A percentile compares a stretch with the other conserved stretches of the same genome.
These are phyloP conservation scores for Halictus ligatus DNA, from an alignment of 2,888 invertebrate genomes.

Conservation along the genomic window DNA sequence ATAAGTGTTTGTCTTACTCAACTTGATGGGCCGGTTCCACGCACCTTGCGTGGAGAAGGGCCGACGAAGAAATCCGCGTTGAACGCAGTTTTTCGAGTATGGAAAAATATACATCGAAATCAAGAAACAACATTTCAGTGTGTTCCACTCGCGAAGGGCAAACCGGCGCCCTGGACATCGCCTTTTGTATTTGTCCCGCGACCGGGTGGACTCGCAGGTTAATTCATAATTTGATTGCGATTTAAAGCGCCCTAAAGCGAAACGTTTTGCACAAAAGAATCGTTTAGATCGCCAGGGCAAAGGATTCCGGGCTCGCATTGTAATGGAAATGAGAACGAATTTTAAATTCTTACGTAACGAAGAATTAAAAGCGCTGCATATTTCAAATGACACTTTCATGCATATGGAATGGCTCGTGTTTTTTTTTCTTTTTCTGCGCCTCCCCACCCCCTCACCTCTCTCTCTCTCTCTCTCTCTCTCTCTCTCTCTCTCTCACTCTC, in stretches of 20 bases:
- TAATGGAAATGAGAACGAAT: constrained; percentile 1
- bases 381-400: constrained; percentile 10
- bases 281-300: background rate
- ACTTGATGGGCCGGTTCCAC: too few relatives aligned
- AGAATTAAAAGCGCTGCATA: constrained; percentile 5
- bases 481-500: background rate
- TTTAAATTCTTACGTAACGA: constrained; percentile 10
- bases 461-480: background rate
- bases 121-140: background rate
- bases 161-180: background rate
- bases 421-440: background rate
- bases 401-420: background rate
- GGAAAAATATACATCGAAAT: background rate
- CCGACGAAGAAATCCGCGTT: too few relatives aligned
- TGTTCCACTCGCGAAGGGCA: background rate
- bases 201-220: background rate
- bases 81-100: background rate
- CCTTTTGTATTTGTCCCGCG: background rate
- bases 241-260: constrained; percentile 8
- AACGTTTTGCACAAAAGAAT: constrained; percentile 1
- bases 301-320: background rate
- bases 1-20: too few relatives aligned
- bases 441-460: background rate
- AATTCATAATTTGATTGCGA: constrained; percentile 8
- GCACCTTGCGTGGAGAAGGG: too few relatives aligned